Conservation (phyloP, 2,888 invertebrate species). For the Polyommatus iphigenia region DNA sequence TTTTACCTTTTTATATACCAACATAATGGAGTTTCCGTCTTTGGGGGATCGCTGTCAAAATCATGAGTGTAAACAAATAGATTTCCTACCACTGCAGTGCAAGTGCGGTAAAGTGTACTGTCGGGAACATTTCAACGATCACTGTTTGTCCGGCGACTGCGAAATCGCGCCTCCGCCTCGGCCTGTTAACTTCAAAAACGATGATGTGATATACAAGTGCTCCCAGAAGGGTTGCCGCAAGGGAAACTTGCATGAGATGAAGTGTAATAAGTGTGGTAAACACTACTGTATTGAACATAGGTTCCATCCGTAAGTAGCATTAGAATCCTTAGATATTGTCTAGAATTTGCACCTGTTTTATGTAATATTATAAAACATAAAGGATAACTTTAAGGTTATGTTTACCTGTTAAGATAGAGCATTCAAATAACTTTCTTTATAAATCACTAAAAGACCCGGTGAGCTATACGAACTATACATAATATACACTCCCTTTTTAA, state of each 20-base stretch:
- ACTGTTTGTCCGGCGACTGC: conserved; percentile 77
- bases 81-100: conserved; percentile 86
- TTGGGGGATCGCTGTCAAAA: conserved; percentile 84
- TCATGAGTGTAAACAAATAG: conserved; percentile 82
- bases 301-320: conserved; percentile 70
- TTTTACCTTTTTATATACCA: neutral
- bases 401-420: conserved; percentile 31
- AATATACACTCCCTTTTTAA: too few species aligned
- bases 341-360: neutral
- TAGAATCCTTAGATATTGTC: neutral
- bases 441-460: too few species aligned
- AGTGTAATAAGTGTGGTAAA: conserved; percentile 83
- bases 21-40: conserved; percentile 85
- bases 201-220: conserved; percentile 76
- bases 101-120: conserved; percentile 83
- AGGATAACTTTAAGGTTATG: conserved; percentile 23
- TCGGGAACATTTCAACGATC: conserved; percentile 82
- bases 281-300: conserved; percentile 87
- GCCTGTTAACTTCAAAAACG: conserved; percentile 62
- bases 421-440: neutral
- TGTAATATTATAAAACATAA: neutral
- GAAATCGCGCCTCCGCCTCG: conserved; percentile 64
- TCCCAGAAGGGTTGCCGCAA: conserved; percentile 79
- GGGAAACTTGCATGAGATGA: conserved; percentile 82
- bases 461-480: too few species aligned